phyloP scores from a whole-genome alignment of 2,113 vertebrate species.

The Indicator maculatus region DNA sequence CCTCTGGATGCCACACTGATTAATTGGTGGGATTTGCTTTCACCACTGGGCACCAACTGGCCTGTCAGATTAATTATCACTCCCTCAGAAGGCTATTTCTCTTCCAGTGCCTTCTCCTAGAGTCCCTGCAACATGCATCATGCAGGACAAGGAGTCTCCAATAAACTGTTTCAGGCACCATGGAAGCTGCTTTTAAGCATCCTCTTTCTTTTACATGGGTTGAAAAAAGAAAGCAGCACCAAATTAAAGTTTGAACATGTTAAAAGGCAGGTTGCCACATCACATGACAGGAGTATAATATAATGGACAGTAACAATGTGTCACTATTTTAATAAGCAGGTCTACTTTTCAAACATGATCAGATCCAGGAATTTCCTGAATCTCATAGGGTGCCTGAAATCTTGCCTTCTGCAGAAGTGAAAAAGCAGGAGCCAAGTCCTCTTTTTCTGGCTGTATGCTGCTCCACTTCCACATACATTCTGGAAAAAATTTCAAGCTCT shows the following conservation, averaged over 20 bases:
- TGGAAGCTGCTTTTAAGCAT: not conserved
- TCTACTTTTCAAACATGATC: not conserved
- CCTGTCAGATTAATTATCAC: slow-evolving; percentile 13
- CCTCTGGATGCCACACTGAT: slow-evolving; percentile 42
- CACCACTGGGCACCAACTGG: not conserved
- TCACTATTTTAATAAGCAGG: not conserved
- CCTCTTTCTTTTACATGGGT: not conserved
- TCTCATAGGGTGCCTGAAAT: not conserved
- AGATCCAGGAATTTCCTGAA: not conserved
- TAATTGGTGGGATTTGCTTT: slow-evolving; percentile 29
- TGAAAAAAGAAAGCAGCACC: not conserved
- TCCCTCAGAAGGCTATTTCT: not conserved
- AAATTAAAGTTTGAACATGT: not conserved
- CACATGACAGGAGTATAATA: not conserved
- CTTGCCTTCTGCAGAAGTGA: not conserved
- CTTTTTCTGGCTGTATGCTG: not conserved
- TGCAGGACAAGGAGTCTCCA: not conserved
- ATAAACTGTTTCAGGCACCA: not conserved
- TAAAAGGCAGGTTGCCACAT: not conserved
- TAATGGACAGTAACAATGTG: not conserved
- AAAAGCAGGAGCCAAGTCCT: not conserved
- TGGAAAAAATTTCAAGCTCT: not conserved
- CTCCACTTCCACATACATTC: not conserved
- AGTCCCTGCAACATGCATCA: not conserved
- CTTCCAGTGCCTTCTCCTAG: not conserved